Evolutionary conservation across 2,797 vertebrate species (phyloP).

Genomic region (Chiloscyllium punctatum): DNA sequence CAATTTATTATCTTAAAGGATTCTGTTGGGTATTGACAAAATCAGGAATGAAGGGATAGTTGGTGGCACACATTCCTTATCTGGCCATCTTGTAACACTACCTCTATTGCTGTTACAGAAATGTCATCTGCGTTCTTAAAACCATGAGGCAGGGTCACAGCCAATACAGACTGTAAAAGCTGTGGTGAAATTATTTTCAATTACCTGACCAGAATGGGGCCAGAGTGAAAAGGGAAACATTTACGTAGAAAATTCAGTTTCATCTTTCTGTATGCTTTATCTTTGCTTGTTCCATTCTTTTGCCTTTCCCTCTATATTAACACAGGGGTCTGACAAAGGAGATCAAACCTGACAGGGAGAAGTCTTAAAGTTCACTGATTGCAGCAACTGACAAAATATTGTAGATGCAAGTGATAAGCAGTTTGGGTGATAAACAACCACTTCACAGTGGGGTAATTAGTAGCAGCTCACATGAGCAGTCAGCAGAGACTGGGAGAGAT

Average conservation of each 20-base stretch:
- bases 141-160: neutral
- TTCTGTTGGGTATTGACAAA: neutral
- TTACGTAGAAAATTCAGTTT: neutral
- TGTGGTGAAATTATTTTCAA: neutral
- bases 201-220: neutral
- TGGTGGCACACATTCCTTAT: neutral
- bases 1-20: neutral
- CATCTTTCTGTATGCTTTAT: neutral
- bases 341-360: no score
- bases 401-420: no score
- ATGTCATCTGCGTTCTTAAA: neutral
- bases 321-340: no score
- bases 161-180: neutral
- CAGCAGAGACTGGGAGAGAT: no score
- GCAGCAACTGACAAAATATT: no score
- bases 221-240: neutral
- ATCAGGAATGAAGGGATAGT: neutral
- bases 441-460: no score
- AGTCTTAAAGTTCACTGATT: no score
- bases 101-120: neutral
- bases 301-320: neutral
- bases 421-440: no score
- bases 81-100: neutral
- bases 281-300: neutral
- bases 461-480: no score